phyloP scores from a whole-genome alignment of 2,113 vertebrate species.

The Lasiurus cinereus region DNA sequence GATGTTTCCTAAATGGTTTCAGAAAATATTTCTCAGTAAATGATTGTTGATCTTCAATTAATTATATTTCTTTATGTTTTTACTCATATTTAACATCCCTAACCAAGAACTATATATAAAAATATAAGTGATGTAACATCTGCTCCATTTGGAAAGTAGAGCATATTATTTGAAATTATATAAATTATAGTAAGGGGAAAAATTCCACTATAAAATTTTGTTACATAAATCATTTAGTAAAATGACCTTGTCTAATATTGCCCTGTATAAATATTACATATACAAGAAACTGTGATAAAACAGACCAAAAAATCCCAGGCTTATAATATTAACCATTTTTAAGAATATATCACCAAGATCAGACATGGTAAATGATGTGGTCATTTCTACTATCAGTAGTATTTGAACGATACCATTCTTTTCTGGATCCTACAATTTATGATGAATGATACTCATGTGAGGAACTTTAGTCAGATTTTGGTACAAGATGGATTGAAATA shows the following conservation, averaged over 20 bases:
- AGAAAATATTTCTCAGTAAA: conserved; percentile 16
- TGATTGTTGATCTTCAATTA: background rate
- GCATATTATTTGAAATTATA: background rate
- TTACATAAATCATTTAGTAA: conserved; percentile 9
- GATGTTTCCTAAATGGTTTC: background rate
- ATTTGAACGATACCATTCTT: background rate
- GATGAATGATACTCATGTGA: background rate
- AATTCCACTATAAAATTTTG: background rate
- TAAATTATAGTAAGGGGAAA: conserved; percentile 1
- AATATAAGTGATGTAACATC: background rate
- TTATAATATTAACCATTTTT: background rate
- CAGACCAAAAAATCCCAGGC: background rate
- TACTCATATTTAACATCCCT: background rate
- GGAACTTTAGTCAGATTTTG: background rate
- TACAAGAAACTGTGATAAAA: too few relatives aligned
- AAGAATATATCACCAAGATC: background rate
- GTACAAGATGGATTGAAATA: background rate
- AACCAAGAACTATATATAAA: background rate
- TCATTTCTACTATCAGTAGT: background rate
- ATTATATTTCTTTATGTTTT: background rate
- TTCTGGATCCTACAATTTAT: background rate
- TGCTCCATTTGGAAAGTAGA: background rate
- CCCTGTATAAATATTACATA: background rate
- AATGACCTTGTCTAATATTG: background rate
- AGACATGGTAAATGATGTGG: background rate